These are phyloP conservation scores for Micrastur ruficollis DNA, from an alignment of 2,797 vertebrate genomes.

Conservation along the genomic window DNA sequence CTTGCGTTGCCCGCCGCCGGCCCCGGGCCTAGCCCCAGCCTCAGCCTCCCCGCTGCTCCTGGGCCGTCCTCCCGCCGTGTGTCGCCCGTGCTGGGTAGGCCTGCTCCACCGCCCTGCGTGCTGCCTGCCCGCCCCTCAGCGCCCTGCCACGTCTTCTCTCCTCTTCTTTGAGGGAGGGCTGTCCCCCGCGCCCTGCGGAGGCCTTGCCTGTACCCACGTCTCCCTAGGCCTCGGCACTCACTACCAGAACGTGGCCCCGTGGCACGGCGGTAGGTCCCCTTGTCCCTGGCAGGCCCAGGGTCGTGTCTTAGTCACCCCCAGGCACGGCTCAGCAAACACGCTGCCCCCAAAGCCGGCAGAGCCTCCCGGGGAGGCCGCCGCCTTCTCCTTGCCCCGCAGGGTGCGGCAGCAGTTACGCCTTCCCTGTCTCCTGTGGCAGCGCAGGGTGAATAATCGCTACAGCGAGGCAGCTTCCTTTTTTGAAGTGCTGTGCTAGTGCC, in stretches of 20 bases:
- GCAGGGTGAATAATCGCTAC: fast-evolving
- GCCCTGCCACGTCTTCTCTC: background rate
- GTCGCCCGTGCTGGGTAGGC: too few species aligned
- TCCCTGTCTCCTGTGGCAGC: background rate
- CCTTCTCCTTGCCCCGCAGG: background rate
- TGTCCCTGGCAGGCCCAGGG: background rate
- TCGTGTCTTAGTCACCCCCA: background rate
- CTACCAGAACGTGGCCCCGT: background rate
- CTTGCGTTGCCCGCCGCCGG: too few species aligned
- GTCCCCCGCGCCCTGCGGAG: background rate
- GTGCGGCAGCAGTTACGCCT: fast-evolving
- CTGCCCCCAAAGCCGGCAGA: too few species aligned
- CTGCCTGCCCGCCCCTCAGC: too few species aligned
- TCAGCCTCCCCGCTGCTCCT: background rate
- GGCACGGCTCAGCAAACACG: background rate
- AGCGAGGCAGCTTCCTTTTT: background rate
- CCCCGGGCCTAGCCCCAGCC: too few species aligned
- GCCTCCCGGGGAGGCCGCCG: background rate
- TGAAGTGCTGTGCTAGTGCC: background rate
- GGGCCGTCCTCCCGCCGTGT: background rate
- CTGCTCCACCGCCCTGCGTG: background rate
- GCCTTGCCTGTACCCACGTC: background rate
- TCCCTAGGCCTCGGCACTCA: background rate
- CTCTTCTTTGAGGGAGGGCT: background rate
- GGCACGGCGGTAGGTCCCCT: background rate